Percentiles rank a stretch among this genome's conserved stretches.
Evolutionary conservation across 1,140 invertebrate species (phyloP).

Genomic region (Riptortus pedestris): DNA sequence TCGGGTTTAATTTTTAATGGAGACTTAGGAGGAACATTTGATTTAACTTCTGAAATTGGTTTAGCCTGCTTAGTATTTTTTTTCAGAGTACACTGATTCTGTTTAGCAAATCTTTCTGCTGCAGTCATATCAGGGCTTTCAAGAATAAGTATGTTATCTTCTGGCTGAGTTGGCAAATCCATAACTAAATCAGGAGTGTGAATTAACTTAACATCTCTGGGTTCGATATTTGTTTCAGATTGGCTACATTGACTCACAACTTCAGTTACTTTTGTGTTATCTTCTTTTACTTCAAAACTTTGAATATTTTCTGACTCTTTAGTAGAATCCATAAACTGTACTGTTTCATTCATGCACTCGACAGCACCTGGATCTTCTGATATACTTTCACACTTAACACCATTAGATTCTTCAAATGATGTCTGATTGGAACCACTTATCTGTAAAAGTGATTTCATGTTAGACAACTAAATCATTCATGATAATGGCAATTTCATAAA

Average conservation of each 20-base stretch:
- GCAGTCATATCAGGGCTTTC: constrained; percentile 60
- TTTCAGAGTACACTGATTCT: constrained; percentile 71
- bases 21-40: constrained; percentile 48
- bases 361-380: no score
- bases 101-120: constrained; percentile 61
- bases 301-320: neutral
- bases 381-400: no score
- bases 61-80: constrained; percentile 50
- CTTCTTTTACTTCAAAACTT: neutral
- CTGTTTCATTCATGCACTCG: no score
- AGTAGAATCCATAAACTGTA: no score
- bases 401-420: no score
- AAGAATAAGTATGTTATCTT: constrained; percentile 32
- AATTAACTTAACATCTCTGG: constrained; percentile 8
- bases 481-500: no score
- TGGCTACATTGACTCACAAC: neutral
- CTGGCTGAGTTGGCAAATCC: constrained; percentile 54
- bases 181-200: constrained; percentile 81
- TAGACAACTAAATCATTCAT: no score
- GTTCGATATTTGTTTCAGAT: neutral
- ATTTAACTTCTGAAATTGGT: constrained; percentile 6
- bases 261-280: neutral
- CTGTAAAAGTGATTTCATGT: no score
- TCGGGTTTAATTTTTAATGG: constrained; percentile 62
- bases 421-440: no score